Conservation (phyloP, 2,888 invertebrate species). For the Drosophila paramelanica region DNA sequence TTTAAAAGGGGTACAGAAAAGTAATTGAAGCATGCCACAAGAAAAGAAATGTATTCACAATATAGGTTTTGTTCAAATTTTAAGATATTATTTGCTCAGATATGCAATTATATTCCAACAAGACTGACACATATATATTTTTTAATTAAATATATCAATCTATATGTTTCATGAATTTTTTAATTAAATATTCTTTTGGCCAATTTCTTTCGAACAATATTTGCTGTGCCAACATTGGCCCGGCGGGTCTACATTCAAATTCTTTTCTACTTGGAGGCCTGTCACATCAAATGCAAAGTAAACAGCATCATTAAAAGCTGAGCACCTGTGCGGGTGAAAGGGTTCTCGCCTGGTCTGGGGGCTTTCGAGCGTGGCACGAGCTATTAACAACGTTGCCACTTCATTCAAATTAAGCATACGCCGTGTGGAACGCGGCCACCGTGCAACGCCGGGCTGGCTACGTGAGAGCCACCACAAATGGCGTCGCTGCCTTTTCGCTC, state of each 20-base stretch:
- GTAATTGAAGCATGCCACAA: constrained; percentile 6
- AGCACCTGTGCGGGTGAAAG: constrained; percentile 36
- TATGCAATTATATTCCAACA: background rate
- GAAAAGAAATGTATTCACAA: constrained; percentile 1
- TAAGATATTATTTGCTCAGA: background rate
- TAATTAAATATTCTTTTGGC: constrained; percentile 28
- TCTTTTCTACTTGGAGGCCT: constrained; percentile 35
- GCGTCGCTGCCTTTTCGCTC: constrained; percentile 57
- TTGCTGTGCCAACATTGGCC: constrained; percentile 52
- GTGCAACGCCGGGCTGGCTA: constrained; percentile 26
- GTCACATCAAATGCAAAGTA: constrained; percentile 68
- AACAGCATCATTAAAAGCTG: constrained; percentile 66
- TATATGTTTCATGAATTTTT: constrained; percentile 1
- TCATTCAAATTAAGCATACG: constrained; percentile 76
- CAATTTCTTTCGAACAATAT: constrained; percentile 50
- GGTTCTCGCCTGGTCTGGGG: constrained; percentile 6
- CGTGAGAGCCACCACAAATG: constrained; percentile 63
- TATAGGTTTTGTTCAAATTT: background rate
- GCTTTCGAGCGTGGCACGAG: constrained; percentile 26
- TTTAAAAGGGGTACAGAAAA: constrained; percentile 11
- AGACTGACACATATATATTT: background rate
- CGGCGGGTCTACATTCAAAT: constrained; percentile 36
- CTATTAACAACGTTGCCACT: constrained; percentile 74
- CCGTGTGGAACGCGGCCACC: constrained; percentile 50
- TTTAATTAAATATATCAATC: background rate